Conservation (phyloP, 2,797 vertebrate genomes). For the Tapirus indicus region DNA sequence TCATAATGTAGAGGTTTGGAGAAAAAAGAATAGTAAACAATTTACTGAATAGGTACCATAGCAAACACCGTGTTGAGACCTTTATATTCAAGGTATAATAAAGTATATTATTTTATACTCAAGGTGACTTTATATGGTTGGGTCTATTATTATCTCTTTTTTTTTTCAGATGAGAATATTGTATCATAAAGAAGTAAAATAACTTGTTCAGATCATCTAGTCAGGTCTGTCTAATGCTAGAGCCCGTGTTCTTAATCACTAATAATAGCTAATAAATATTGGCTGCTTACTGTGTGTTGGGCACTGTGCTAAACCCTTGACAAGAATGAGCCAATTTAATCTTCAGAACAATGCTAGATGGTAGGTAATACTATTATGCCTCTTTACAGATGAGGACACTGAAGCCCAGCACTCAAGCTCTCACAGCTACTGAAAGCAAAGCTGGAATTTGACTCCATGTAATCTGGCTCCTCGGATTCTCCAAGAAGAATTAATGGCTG, state of each 20-base stretch:
- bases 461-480: background rate
- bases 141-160: background rate
- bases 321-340: background rate
- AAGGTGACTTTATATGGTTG: constrained; percentile 18
- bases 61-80: background rate
- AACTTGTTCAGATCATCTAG: background rate
- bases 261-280: background rate
- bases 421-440: background rate
- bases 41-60: constrained; percentile 12
- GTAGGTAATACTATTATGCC: background rate
- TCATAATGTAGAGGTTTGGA: background rate
- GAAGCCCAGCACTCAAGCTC: background rate
- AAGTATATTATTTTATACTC: constrained; percentile 44
- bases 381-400: background rate
- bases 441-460: background rate
- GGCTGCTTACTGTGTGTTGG: background rate
- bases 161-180: background rate
- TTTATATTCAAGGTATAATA: constrained; percentile 22
- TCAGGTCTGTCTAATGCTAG: background rate
- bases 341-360: background rate
- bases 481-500: background rate
- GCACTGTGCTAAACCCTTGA: background rate
- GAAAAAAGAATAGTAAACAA: background rate
- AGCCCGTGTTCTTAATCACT: background rate
- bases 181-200: background rate